phyloP scores from a whole-genome alignment of 2,888 invertebrate genomes.

The Cryptus armator region DNA sequence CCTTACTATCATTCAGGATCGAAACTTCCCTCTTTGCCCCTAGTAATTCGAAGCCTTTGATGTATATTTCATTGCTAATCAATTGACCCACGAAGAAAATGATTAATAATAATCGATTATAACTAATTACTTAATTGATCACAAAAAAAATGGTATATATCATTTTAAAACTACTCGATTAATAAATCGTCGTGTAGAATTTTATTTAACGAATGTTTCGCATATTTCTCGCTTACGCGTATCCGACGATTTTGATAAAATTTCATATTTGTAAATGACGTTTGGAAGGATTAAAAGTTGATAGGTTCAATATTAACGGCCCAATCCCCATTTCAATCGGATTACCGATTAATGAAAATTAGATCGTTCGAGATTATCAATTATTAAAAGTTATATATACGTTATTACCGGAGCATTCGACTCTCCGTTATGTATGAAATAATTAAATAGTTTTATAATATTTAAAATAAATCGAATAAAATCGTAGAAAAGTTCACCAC shows the following conservation, averaged over 20 bases:
- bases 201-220: too few species aligned
- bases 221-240: too few species aligned
- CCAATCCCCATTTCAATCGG: neutral
- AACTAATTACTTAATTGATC: neutral
- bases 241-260: too few species aligned
- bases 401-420: neutral
- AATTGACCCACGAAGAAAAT: neutral
- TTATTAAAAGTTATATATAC: neutral
- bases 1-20: conserved; percentile 6
- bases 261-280: too few species aligned
- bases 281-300: too few species aligned
- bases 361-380: neutral
- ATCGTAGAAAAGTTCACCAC: neutral
- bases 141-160: too few species aligned
- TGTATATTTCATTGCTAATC: neutral
- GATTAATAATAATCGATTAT: neutral
- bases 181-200: too few species aligned
- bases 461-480: neutral
- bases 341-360: neutral
- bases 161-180: too few species aligned
- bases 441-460: neutral
- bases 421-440: neutral
- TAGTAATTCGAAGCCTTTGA: neutral
- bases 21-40: neutral
- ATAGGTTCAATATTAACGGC: too few species aligned